These are phyloP conservation scores for Heterodera schachtii DNA, from an alignment of 1,140 invertebrate species.

Conservation along the genomic window DNA sequence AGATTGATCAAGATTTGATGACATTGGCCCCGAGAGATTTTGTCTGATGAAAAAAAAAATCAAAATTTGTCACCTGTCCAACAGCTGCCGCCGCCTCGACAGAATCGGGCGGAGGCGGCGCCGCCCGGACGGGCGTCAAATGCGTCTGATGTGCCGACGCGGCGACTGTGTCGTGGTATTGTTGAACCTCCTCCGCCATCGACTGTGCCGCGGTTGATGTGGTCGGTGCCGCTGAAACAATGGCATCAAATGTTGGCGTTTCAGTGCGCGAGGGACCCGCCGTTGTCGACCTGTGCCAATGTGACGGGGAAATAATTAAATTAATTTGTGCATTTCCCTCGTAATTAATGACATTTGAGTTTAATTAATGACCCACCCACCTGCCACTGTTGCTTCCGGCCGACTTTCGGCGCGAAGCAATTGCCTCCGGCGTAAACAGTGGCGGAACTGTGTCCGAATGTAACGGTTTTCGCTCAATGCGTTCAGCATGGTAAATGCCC, in stretches of 20 bases:
- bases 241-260: slow-evolving; percentile 30
- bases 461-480: slow-evolving; percentile 46
- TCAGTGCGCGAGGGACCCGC: slow-evolving; percentile 1
- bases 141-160: background rate
- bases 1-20: too few relatives aligned
- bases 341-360: too few relatives aligned
- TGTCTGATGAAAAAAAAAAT: background rate
- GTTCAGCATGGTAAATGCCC: slow-evolving; percentile 46
- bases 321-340: too few relatives aligned
- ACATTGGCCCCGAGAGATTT: too few relatives aligned
- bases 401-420: slow-evolving; percentile 17
- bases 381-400: slow-evolving; percentile 14
- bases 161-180: slow-evolving; percentile 2
- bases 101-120: slow-evolving; percentile 36
- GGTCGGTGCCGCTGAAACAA: background rate
- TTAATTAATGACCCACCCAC: background rate
- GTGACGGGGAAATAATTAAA: too few relatives aligned
- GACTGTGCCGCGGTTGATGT: background rate
- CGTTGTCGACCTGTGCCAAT: background rate
- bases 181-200: background rate
- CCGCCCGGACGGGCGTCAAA: slow-evolving; percentile 51
- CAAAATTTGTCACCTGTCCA: background rate
- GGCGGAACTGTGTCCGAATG: slow-evolving; percentile 47
- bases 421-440: slow-evolving; percentile 33
- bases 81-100: background rate